These are phyloP conservation scores for Alosa sapidissima DNA, from an alignment of 2,797 vertebrate species.

Conservation along the genomic window DNA sequence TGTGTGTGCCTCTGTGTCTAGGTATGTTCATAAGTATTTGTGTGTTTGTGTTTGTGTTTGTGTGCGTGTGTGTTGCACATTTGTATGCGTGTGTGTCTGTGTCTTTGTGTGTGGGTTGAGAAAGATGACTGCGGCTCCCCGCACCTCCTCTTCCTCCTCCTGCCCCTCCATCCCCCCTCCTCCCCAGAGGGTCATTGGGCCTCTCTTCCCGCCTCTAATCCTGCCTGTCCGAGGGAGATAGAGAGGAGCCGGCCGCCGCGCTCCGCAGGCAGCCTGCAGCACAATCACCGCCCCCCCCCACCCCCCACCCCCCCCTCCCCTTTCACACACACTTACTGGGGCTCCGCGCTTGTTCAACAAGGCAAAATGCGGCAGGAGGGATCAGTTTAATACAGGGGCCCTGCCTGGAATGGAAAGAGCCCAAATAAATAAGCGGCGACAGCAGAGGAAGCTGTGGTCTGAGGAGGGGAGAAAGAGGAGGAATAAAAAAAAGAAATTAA, in stretches of 20 bases:
- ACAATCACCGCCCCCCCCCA: constrained; percentile 61
- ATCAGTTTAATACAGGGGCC: constrained; percentile 68
- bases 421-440: constrained; percentile 73
- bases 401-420: constrained; percentile 68
- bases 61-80: constrained; percentile 39
- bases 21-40: constrained; percentile 31
- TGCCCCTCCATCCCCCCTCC: constrained; percentile 52
- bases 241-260: constrained; percentile 60
- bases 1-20: constrained; percentile 2
- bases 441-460: constrained; percentile 37
- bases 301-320: constrained; percentile 61
- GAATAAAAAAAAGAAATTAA: background rate
- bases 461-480: background rate
- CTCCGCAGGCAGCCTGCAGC: constrained; percentile 65
- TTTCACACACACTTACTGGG: constrained; percentile 73
- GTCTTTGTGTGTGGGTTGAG: constrained; percentile 26
- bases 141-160: constrained; percentile 49
- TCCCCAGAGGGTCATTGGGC: constrained; percentile 68
- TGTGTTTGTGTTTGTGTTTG: constrained; percentile 43
- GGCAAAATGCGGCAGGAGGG: constrained; percentile 70
- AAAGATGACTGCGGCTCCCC: constrained; percentile 19
- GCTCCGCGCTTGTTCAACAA: constrained; percentile 74
- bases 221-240: constrained; percentile 75
- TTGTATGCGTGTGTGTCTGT: background rate
- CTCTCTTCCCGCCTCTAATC: constrained; percentile 70